A percentile compares a stretch with the other conserved stretches of the same genome.
Evolutionary conservation across 2,113 vertebrate species (phyloP).

Genomic region (Otus sunia): DNA sequence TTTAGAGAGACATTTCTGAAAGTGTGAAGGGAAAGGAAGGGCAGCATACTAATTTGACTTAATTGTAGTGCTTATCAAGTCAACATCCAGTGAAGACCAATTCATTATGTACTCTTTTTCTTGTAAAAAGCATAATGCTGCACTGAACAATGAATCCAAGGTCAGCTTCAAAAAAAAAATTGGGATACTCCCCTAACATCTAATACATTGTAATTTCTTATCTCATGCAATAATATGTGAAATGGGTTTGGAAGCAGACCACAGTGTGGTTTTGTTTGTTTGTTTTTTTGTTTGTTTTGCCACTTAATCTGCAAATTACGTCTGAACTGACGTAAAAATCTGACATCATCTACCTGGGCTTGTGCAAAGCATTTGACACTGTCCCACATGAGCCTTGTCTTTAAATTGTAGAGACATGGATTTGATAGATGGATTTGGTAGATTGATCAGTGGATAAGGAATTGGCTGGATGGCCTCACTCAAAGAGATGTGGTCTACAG

Average conservation of each 20-base stretch:
- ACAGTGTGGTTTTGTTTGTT: neutral
- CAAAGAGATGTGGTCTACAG: too few relatives aligned
- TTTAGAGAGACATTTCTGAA: slow-evolving; percentile 58
- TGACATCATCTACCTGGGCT: too few relatives aligned
- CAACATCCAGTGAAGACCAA: slow-evolving; percentile 29
- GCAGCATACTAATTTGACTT: slow-evolving; percentile 47
- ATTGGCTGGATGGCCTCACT: too few relatives aligned
- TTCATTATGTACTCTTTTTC: neutral
- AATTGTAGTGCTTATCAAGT: slow-evolving; percentile 45
- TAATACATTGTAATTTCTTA: neutral
- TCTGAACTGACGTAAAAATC: too few relatives aligned
- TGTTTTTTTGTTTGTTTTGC: neutral
- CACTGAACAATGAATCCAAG: neutral
- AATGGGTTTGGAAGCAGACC: neutral
- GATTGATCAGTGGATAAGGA: too few relatives aligned
- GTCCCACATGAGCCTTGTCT: too few relatives aligned
- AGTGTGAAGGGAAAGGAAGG: slow-evolving; percentile 62
- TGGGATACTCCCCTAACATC: neutral
- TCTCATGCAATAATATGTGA: neutral
- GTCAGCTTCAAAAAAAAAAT: neutral
- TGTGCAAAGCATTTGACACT: too few relatives aligned
- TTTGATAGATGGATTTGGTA: too few relatives aligned
- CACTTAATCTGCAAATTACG: neutral
- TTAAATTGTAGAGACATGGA: too few relatives aligned
- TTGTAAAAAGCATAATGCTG: neutral